Conservation (phyloP, 2,888 invertebrate species). For the Empis stercorea region DNA sequence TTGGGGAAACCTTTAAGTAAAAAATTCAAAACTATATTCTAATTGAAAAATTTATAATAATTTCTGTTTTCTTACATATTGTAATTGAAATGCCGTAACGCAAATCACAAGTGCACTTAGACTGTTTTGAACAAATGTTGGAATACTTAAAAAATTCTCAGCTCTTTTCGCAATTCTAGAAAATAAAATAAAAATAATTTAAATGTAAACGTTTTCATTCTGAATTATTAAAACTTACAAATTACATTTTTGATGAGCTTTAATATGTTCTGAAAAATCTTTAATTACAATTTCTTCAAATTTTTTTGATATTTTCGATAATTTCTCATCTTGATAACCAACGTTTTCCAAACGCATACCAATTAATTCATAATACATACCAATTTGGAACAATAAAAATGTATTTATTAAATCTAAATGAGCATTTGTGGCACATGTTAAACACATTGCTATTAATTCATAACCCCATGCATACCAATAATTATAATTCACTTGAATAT, state of each 20-base stretch:
- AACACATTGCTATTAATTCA: slow-evolving; percentile 17
- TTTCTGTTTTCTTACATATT: slow-evolving; percentile 1
- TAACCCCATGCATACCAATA: slow-evolving; percentile 22
- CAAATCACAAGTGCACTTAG: slow-evolving; percentile 6
- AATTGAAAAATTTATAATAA: background rate
- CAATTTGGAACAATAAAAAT: slow-evolving; percentile 23
- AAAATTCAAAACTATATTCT: background rate
- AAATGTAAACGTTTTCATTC: background rate
- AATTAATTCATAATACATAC: slow-evolving; percentile 19
- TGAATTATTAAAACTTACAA: background rate
- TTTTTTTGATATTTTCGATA: background rate
- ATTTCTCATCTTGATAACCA: background rate
- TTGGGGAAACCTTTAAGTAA: slow-evolving; percentile 3
- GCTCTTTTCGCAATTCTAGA: background rate
- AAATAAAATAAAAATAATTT: background rate
- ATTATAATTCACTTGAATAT: slow-evolving; percentile 16
- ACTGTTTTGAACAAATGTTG: slow-evolving; percentile 2
- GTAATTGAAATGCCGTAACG: slow-evolving; percentile 4
- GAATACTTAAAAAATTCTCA: background rate
- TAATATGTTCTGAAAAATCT: background rate
- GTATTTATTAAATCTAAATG: slow-evolving; percentile 23
- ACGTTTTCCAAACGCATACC: slow-evolving; percentile 17
- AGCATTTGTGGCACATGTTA: slow-evolving; percentile 18
- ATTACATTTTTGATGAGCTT: background rate
- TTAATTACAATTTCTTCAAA: background rate